phyloP scores from a whole-genome alignment of 2,113 vertebrate genomes.

The Syngnathus scovelli region DNA sequence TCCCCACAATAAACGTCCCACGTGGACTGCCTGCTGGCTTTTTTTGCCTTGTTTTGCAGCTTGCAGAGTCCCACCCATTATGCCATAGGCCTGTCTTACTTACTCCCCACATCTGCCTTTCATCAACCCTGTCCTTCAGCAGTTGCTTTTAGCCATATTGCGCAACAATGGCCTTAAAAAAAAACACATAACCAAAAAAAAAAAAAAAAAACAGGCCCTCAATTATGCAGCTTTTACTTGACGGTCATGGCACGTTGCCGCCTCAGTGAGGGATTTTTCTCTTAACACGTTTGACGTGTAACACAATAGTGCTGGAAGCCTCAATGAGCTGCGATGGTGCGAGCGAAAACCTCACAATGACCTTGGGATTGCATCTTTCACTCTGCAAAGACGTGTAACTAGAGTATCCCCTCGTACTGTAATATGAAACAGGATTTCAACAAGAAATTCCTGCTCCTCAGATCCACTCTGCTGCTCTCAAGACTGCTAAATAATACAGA shows the following conservation, averaged over 20 bases:
- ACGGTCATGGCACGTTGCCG: neutral
- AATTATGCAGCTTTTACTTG: slow-evolving; percentile 1
- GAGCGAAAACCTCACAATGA: neutral
- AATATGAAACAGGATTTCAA: neutral
- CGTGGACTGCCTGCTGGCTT: neutral
- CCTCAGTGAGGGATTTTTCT: neutral
- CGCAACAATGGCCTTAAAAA: neutral
- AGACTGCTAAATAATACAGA: neutral
- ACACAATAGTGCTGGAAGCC: slow-evolving; percentile 2
- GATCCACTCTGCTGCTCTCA: neutral
- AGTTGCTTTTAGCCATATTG: slow-evolving; percentile 1
- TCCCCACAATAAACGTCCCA: slow-evolving; percentile 1
- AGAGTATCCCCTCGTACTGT: neutral
- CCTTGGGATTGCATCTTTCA: slow-evolving; percentile 5
- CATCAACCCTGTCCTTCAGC: neutral
- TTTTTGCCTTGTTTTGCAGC: slow-evolving; percentile 4
- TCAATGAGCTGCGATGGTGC: too few species aligned
- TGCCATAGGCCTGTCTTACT: neutral
- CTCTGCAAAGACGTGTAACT: neutral
- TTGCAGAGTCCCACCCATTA: slow-evolving; percentile 3
- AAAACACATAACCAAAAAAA: neutral
- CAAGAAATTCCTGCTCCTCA: neutral
- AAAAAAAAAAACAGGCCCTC: too few species aligned
- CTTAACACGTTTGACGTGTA: neutral
- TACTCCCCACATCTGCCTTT: slow-evolving; percentile 6